Percentiles rank a stretch among this genome's conserved stretches.
phyloP scores from a whole-genome alignment of 2,888 invertebrate species.

The Oxycera nigricornis region DNA sequence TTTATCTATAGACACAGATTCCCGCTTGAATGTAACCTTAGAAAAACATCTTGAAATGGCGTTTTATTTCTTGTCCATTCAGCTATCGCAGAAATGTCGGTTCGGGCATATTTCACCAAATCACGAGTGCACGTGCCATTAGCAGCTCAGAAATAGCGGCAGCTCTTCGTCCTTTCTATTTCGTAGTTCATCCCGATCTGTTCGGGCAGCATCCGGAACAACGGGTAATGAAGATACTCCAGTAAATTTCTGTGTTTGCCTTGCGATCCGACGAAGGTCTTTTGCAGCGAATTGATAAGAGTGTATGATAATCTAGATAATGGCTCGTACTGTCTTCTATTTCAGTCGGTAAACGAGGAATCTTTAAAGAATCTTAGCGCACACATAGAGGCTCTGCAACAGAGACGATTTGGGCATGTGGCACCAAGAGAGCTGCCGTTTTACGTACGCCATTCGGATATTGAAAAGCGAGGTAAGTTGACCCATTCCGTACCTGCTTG shows the following conservation, averaged over 20 bases:
- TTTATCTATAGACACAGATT: not conserved
- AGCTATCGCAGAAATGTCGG: conserved; percentile 24
- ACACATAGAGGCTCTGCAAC: conserved; percentile 78
- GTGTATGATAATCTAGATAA: not conserved
- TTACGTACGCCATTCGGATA: conserved; percentile 70
- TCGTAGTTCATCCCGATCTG: conserved; percentile 93
- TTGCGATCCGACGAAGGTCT: not conserved
- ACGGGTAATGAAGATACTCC: conserved; percentile 72
- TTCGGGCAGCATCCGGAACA: conserved; percentile 92
- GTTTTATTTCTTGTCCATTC: not conserved
- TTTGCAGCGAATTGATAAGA: not conserved
- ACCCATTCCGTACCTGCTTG: no score
- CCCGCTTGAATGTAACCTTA: not conserved
- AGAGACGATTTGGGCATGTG: conserved; percentile 65
- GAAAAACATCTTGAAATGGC: not conserved
- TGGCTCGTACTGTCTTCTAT: conserved; percentile 21
- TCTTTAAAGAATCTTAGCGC: conserved; percentile 88
- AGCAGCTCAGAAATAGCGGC: conserved; percentile 87
- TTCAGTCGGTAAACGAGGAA: conserved; percentile 84
- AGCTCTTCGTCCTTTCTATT: conserved; percentile 92
- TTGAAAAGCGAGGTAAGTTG: conserved; percentile 30
- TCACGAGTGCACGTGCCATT: conserved; percentile 55
- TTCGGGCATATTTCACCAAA: not conserved
- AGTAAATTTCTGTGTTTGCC: not conserved
- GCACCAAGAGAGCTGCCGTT: conserved; percentile 73